Evolutionary conservation across 2,113 vertebrate species (phyloP), one percentile per base, ranked within the genome.

Genomic region (Apteryx owenii): DNA sequence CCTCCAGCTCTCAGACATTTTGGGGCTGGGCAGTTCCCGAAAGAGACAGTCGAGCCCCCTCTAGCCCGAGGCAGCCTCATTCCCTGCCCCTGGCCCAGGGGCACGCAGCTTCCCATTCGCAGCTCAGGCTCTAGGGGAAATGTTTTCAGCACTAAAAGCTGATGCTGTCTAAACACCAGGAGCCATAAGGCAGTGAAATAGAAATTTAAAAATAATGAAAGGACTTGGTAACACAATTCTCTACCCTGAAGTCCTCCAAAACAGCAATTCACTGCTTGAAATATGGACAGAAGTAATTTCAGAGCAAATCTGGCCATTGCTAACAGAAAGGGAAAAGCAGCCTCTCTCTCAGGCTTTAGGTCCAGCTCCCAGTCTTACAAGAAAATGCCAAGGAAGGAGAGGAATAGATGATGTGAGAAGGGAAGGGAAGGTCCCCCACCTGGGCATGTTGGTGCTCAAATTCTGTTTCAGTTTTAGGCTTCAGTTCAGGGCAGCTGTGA

Each of bases 121-220:
- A 85, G 62, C 29, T 73, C 68, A 75, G 38, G 33, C 81, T 83
- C 64, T 81, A 95, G 51, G 22, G 66, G 11, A 82, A 83, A 64
- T 17, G 11, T 71, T 91, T 89, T 56, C 71, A 56, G 36, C 16
- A 40, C 54, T 79, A 68, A 91, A 93, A 93, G 42, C 46, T 40
- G 33, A 80, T 48, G 46, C 31, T 73, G 29, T 78, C 81, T 95
- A 71, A 95, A 94, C 56, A 82, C 70, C 89, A 95, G 65, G 82
- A 91, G 78, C 44, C 86, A 92, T 60, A 65, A 94, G 76, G 46
- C 71, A 86, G 12, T 38, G 48, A 94, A 93, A 97, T 3, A 91
- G 75, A 92, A 91, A 93, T 94, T 78, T 82, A 11, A 84, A 94
- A 93, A 77, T 81, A 88, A 95, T 88, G 81, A 93, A 97, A 93